Conservation (phyloP, 1,140 invertebrate species). For the Copidosoma floridanum region DNA sequence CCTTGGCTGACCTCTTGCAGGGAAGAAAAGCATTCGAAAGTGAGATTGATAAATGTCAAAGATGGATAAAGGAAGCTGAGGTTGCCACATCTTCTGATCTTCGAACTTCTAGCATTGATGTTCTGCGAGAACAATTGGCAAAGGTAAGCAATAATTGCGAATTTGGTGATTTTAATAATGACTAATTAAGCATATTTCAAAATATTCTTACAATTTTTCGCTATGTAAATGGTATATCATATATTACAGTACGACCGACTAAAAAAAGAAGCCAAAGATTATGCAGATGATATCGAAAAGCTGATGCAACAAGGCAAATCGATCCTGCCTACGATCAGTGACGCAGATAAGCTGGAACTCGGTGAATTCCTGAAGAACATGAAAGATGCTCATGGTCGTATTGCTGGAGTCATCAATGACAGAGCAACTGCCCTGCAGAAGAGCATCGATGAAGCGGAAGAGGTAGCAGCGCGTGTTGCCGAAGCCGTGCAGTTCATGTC, state of each 20-base stretch:
- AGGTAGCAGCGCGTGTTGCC: conserved; percentile 73
- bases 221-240: conserved; percentile 12
- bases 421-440: conserved; percentile 69
- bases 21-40: conserved; percentile 77
- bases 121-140: conserved; percentile 79
- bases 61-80: conserved; percentile 86
- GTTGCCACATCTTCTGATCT: conserved; percentile 78
- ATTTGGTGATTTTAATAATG: too few species aligned
- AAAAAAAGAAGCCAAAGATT: conserved; percentile 70
- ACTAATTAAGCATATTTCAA: neutral
- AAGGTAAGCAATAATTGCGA: conserved; percentile 65
- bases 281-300: conserved; percentile 69
- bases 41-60: conserved; percentile 74
- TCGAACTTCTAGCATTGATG: conserved; percentile 71
- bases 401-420: conserved; percentile 73
- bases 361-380: conserved; percentile 75
- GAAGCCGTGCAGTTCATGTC: conserved; percentile 78
- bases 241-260: conserved; percentile 70
- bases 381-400: conserved; percentile 72
- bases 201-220: neutral
- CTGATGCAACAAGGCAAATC: conserved; percentile 77
- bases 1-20: conserved; percentile 71
- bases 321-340: conserved; percentile 77
- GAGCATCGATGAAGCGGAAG: conserved; percentile 75
- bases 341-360: conserved; percentile 78